A percentile compares a stretch with the other conserved stretches of the same genome.
These are phyloP conservation scores for Dolichomitus sp. DNA, from an alignment of 2,888 invertebrate species.

Conservation along the genomic window DNA sequence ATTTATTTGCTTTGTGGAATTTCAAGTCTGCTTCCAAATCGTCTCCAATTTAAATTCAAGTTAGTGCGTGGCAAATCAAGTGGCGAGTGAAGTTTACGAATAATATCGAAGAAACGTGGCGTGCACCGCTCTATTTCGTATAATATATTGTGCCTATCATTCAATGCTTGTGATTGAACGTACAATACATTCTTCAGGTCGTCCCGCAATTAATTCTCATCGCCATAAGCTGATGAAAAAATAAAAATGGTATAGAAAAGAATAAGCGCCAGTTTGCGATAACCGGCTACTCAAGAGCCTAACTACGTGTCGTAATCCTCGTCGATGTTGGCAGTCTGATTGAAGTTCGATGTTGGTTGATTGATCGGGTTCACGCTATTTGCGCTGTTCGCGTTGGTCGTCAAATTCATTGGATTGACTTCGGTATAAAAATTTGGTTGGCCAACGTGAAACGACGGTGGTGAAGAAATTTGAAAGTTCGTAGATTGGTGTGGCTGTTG, in stretches of 20 bases:
- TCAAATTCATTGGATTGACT: constrained; percentile 80
- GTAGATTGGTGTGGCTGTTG: constrained; percentile 63
- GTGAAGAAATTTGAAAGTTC: constrained; percentile 82
- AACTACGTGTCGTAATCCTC: constrained; percentile 85
- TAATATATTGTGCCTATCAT: constrained; percentile 39
- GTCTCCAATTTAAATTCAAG: background rate
- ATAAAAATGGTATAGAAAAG: constrained; percentile 30
- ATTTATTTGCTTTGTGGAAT: background rate
- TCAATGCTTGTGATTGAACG: constrained; percentile 22
- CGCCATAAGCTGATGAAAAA: constrained; percentile 24
- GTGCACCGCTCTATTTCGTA: constrained; percentile 28
- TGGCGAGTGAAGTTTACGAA: background rate
- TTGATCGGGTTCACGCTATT: constrained; percentile 71
- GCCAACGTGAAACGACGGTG: constrained; percentile 80
- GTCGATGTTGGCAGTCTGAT: constrained; percentile 82
- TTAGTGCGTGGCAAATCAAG: background rate
- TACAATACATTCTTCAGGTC: background rate
- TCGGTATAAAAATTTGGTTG: constrained; percentile 85
- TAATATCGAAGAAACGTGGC: constrained; percentile 28
- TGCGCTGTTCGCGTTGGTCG: constrained; percentile 71
- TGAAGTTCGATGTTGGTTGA: constrained; percentile 80
- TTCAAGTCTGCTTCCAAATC: background rate
- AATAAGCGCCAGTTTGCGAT: background rate
- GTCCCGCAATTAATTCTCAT: constrained; percentile 7
- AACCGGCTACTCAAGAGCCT: background rate